Conservation (phyloP, 2,797 vertebrate species). For the Myotis daubentonii region DNA sequence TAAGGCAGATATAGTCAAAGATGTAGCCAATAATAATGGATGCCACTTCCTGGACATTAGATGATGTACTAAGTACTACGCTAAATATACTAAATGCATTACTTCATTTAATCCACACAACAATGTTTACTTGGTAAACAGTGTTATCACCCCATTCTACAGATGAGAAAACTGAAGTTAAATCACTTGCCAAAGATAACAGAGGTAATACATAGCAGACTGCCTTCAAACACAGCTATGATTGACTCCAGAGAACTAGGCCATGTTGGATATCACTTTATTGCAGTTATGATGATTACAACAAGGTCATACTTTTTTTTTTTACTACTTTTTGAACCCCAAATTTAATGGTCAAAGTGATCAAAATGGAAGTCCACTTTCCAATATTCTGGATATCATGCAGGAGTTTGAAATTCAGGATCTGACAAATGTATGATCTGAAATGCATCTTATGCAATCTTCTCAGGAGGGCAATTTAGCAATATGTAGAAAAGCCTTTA, state of each 20-base stretch:
- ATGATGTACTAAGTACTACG: not conserved
- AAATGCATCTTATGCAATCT: not conserved
- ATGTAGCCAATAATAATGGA: not conserved
- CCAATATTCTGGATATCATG: not conserved
- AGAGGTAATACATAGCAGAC: not conserved
- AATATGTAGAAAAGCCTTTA: not conserved
- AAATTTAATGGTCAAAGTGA: not conserved
- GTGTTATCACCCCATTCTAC: not conserved
- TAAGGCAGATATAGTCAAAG: not conserved
- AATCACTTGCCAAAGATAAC: not conserved
- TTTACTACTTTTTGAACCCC: conserved; percentile 1
- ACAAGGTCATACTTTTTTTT: not conserved
- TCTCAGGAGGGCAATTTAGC: not conserved
- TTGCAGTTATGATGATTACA: not conserved
- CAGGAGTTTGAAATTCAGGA: not conserved
- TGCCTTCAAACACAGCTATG: not conserved
- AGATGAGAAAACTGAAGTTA: not conserved
- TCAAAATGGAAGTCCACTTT: conserved; percentile 14
- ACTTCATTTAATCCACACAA: not conserved
- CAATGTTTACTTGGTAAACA: not conserved
- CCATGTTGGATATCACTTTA: not conserved
- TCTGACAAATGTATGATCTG: conserved; percentile 9
- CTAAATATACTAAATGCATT: not conserved
- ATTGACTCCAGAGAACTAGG: not conserved
- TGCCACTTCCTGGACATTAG: not conserved